phyloP scores from a whole-genome alignment of 35 echinoderm and acorn worm species.

The Amphiura filiformis region DNA sequence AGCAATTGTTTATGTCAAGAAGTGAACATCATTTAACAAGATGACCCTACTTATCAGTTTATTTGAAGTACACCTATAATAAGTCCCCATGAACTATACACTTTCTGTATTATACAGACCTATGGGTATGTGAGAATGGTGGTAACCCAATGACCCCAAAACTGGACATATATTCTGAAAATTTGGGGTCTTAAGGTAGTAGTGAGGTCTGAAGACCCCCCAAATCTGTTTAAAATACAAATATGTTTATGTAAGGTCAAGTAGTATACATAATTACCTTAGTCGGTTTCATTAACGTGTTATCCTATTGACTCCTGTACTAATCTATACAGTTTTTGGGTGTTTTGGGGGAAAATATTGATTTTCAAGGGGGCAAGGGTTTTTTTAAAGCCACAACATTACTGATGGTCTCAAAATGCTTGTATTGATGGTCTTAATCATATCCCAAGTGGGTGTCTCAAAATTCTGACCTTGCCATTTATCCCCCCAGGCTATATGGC shows the following conservation, averaged over 20 bases:
- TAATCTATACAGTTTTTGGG: neutral
- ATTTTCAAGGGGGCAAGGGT: neutral
- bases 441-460: constrained; percentile 17
- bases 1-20: too few relatives aligned
- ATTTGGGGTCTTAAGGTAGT: neutral
- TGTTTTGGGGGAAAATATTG: neutral
- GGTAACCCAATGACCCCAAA: too few relatives aligned
- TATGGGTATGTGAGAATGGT: too few relatives aligned
- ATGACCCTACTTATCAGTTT: too few relatives aligned
- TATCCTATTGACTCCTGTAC: neutral
- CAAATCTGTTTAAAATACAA: neutral
- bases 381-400: constrained; percentile 4
- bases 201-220: too few relatives aligned
- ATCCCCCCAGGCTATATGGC: constrained; percentile 4
- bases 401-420: constrained; percentile 15
- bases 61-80: too few relatives aligned
- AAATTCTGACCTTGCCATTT: constrained; percentile 23
- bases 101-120: too few relatives aligned
- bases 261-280: too few relatives aligned
- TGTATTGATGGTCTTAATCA: constrained; percentile 27
- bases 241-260: neutral
- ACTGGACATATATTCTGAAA: too few relatives aligned
- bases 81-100: too few relatives aligned
- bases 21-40: too few relatives aligned
- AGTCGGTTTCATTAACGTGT: neutral